Conservation (phyloP, 1,140 invertebrate genomes). For the Camponotus pennsylvanicus region DNA sequence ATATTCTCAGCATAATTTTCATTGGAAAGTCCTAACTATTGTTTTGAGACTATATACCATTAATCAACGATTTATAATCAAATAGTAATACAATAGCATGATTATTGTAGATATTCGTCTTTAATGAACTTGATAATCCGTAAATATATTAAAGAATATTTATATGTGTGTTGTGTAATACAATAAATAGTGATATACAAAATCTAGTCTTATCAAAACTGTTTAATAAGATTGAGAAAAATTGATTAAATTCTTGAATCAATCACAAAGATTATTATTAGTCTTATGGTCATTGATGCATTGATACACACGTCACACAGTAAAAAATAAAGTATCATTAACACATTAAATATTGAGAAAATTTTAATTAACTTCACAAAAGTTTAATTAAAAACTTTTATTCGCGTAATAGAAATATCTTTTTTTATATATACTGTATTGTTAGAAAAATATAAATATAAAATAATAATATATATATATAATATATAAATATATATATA, state of each 20-base stretch:
- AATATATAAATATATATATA: no score
- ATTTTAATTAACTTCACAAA: neutral
- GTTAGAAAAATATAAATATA: neutral
- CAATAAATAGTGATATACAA: neutral
- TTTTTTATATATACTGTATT: neutral
- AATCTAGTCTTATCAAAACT: slow-evolving; percentile 14
- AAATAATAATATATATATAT: neutral
- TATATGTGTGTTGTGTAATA: neutral
- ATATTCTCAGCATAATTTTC: neutral
- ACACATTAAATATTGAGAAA: neutral
- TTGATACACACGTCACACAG: neutral
- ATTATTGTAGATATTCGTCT: neutral
- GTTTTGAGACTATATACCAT: slow-evolving; percentile 28
- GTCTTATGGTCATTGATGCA: slow-evolving; percentile 43
- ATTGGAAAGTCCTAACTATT: neutral
- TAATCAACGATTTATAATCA: slow-evolving; percentile 10
- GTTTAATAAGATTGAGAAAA: slow-evolving; percentile 19
- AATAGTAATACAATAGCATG: neutral
- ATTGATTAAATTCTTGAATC: slow-evolving; percentile 18
- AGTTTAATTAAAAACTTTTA: neutral
- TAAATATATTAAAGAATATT: neutral
- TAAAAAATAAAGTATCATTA: slow-evolving; percentile 24
- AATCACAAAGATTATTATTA: slow-evolving; percentile 30
- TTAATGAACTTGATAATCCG: neutral
- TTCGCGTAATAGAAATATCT: neutral